These are phyloP conservation scores for Motacilla tschutschensis DNA, from an alignment of 2,113 vertebrate genomes.

Conservation along the genomic window DNA sequence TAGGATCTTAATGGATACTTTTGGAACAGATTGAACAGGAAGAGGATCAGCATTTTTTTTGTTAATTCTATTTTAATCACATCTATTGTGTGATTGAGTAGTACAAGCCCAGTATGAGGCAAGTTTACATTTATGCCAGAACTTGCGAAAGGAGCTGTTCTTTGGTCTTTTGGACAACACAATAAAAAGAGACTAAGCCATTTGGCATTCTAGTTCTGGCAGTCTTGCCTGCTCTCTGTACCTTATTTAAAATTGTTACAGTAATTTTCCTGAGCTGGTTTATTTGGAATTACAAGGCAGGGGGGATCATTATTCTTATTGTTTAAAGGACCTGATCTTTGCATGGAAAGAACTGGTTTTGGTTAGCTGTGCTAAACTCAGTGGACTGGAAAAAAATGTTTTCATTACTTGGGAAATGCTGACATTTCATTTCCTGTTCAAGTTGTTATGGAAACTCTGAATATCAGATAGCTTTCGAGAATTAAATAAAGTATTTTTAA, in stretches of 20 bases:
- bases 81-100: not conserved
- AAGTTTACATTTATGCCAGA: not conserved
- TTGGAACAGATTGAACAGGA: not conserved
- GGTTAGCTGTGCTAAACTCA: not conserved
- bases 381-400: not conserved
- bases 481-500: not conserved
- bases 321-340: not conserved
- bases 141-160: not conserved
- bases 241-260: not conserved
- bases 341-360: not conserved
- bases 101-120: not conserved
- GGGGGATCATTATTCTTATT: not conserved
- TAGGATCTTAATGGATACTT: not conserved
- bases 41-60: not conserved
- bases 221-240: not conserved
- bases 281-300: not conserved
- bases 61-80: not conserved
- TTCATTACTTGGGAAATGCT: not conserved
- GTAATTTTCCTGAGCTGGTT: not conserved
- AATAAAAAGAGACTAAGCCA: not conserved
- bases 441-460: not conserved
- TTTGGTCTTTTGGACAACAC: not conserved
- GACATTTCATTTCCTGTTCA: not conserved
- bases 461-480: not conserved
- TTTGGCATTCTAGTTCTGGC: not conserved